These are phyloP conservation scores for Gobio occitaniae DNA, from an alignment of 2,797 vertebrate species.

Conservation along the genomic window DNA sequence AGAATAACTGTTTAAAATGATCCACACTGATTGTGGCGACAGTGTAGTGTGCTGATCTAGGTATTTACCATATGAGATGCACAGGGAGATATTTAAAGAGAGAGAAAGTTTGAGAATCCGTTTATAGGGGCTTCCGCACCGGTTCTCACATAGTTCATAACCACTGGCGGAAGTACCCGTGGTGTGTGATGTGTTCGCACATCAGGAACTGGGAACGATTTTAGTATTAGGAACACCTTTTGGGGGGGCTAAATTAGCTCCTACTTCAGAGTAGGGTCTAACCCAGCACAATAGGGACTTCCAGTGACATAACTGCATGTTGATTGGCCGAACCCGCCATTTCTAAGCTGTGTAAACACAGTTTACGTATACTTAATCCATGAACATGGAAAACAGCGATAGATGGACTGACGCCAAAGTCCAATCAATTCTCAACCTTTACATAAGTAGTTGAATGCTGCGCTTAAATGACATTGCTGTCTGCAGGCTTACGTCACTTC, in stretches of 20 bases:
- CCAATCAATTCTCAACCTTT: neutral
- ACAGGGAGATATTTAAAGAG: neutral
- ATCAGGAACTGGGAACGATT: neutral
- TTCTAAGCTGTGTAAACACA: neutral
- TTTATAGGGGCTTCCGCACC: neutral
- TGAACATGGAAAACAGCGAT: neutral
- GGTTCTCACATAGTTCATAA: neutral
- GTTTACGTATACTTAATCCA: neutral
- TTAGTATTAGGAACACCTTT: neutral
- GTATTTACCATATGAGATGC: slow-evolving; percentile 5
- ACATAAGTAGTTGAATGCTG: neutral
- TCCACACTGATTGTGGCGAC: slow-evolving; percentile 13
- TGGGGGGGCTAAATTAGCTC: neutral
- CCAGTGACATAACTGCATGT: neutral
- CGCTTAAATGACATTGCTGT: neutral
- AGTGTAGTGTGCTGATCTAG: neutral
- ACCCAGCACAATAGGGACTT: neutral
- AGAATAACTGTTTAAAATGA: slow-evolving; percentile 16
- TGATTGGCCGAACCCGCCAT: neutral
- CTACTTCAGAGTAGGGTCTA: neutral
- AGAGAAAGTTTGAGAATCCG: neutral
- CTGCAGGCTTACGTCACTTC: neutral
- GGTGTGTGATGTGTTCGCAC: neutral
- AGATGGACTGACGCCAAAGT: neutral
- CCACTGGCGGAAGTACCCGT: too few species aligned